Base-by-base conservation (phyloP, 2,113 vertebrate species). In the Albula glossodonta region DNA sequence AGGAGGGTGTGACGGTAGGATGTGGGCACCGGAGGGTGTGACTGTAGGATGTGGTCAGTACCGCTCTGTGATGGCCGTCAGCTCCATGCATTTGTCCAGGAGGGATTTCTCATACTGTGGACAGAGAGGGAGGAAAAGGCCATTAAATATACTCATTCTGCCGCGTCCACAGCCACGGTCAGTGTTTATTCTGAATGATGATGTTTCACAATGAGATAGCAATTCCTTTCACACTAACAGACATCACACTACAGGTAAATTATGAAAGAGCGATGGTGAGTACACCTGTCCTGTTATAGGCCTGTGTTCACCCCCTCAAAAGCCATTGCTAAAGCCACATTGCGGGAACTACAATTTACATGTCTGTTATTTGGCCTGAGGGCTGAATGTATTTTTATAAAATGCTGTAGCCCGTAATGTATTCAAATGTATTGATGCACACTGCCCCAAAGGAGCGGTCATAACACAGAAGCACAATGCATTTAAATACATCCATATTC, bases 51-150 rank as follows among this genome's bases (percentile, higher is more conserved):
- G 8, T 60, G 56, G 48, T 51, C 51, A 66, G n/a, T 95, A 99
- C 98, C 97, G 98, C 92, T 98, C 97, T 2, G 98, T 99, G 83
- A 98, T 96, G 2, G 95, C 93, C 2, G 97, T 98, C 87, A 99
- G 97, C 93, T 99, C 97, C 84, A 96, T 97, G 85, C 98, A 99
- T 87, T 99, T 99, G 81, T 97, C 96, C 93, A 97, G 94, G 83
- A 99, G 81, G 82, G 97, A 93, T 82, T 96, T 97, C 91, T 98
- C 97, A 90, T 96, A 95, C 98, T 99, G 94, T 41, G 31, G 31
- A 41, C 17, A 93, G 52, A 89, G 50, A 91, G 11, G 66, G 50
- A 87, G 88, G 15, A 74, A 25, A 9, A 48, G 3, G 82, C 41
- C 9, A 13, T 49, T 22, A 51, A 51, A n/a, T 53, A 31, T 25